Percentiles rank a stretch among this genome's conserved stretches.
phyloP scores from a whole-genome alignment of 2,113 vertebrate genomes.

The Rhineura floridana region DNA sequence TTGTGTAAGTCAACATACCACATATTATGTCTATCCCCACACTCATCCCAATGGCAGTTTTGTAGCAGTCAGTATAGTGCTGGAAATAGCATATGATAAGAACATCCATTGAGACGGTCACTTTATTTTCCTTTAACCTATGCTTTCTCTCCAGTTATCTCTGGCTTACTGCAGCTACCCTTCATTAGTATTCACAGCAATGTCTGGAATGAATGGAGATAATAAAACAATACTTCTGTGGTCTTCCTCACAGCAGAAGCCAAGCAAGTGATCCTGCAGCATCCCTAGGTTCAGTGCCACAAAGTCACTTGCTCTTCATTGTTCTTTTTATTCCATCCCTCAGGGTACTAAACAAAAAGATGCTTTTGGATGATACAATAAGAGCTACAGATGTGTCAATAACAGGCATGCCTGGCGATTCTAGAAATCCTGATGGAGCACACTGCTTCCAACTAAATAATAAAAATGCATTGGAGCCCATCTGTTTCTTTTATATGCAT shows the following conservation, averaged over 20 bases:
- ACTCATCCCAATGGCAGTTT: neutral
- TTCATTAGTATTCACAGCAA: conserved; percentile 57
- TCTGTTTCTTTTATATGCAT: neutral
- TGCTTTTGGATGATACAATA: conserved; percentile 27
- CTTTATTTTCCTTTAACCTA: conserved; percentile 23
- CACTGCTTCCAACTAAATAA: conserved; percentile 19
- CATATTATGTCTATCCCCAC: rapidly evolving
- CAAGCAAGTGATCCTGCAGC: conserved; percentile 40
- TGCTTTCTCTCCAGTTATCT: neutral
- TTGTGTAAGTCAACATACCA: conserved; percentile 11
- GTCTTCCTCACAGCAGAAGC: conserved; percentile 43
- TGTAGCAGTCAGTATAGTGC: neutral
- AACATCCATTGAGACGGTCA: conserved; percentile 6
- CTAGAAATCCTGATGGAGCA: conserved; percentile 25
- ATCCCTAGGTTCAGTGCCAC: conserved; percentile 43
- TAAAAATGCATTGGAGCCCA: conserved; percentile 26
- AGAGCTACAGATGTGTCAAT: conserved; percentile 41
- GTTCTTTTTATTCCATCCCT: conserved; percentile 37
- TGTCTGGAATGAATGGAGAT: conserved; percentile 39
- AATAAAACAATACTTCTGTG: conserved; percentile 54
- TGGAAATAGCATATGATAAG: neutral
- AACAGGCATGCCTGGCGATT: conserved; percentile 33
- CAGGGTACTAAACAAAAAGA: conserved; percentile 41
- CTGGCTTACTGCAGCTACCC: conserved; percentile 8
- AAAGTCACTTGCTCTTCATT: conserved; percentile 46